Evolutionary conservation across 2,888 invertebrate genomes (phyloP).

Genomic region (Dynastes tityus): DNA sequence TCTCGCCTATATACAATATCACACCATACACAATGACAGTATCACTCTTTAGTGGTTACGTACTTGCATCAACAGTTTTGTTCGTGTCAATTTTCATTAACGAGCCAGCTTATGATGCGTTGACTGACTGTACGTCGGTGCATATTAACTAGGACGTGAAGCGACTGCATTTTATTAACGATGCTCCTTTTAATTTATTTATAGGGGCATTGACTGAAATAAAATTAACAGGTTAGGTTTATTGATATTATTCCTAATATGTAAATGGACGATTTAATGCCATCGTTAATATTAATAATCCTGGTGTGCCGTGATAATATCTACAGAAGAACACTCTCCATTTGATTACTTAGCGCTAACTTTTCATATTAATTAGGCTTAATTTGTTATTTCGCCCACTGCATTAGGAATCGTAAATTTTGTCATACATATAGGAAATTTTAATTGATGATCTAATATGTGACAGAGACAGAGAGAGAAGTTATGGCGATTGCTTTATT

Average conservation of each 20-base stretch:
- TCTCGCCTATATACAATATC: no score
- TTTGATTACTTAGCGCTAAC: conserved; percentile 19
- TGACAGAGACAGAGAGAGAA: background rate
- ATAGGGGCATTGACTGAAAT: conserved; percentile 33
- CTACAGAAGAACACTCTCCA: conserved; percentile 15
- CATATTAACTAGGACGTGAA: conserved; percentile 12
- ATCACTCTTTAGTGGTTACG: background rate
- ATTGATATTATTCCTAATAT: conserved; percentile 13
- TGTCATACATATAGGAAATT: background rate
- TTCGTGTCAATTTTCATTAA: conserved; percentile 43
- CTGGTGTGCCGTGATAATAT: conserved; percentile 9
- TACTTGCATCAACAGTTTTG: conserved; percentile 6
- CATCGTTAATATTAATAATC: background rate
- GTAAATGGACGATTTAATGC: conserved; percentile 13
- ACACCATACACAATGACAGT: background rate
- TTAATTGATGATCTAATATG: background rate
- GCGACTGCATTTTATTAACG: conserved; percentile 33
- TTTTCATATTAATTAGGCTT: conserved; percentile 15
- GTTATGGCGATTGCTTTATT: background rate
- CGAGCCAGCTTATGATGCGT: background rate
- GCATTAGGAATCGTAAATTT: background rate
- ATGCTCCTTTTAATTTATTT: conserved; percentile 23
- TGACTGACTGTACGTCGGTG: conserved; percentile 8
- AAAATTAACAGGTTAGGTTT: conserved; percentile 8
- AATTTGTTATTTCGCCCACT: conserved; percentile 18